Percentiles rank a stretch among this genome's conserved stretches.
Conservation (phyloP, 2,797 vertebrate genomes). For the Spheniscus humboldti region DNA sequence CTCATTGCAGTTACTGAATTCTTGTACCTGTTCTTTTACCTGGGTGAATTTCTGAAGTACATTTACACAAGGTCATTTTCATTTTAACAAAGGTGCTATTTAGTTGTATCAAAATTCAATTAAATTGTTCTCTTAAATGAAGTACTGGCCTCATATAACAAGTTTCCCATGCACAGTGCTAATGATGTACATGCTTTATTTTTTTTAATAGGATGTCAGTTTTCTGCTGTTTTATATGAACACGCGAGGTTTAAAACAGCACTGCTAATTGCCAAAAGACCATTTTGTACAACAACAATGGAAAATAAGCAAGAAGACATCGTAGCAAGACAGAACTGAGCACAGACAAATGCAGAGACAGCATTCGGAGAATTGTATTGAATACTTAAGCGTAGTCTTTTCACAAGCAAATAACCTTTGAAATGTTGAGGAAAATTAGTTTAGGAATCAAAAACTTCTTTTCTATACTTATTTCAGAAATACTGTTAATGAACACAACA, state of each 20-base stretch:
- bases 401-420: not conserved
- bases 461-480: not conserved
- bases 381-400: not conserved
- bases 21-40: constrained; percentile 2
- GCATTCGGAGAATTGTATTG: not conserved
- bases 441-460: constrained; percentile 1
- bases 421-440: constrained; percentile 6
- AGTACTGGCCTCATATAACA: not conserved
- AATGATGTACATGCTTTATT: not conserved
- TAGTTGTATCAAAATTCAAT: constrained; percentile 35
- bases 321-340: not conserved
- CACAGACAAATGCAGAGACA: not conserved
- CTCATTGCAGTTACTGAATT: not conserved
- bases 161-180: not conserved
- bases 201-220: not conserved
- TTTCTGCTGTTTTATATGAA: not conserved
- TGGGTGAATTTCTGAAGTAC: constrained; percentile 10
- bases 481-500: not conserved
- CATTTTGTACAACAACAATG: not conserved
- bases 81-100: constrained; percentile 16
- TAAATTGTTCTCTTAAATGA: constrained; percentile 38
- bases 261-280: constrained; percentile 41
- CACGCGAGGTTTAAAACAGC: not conserved
- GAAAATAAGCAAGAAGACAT: constrained; percentile 39
- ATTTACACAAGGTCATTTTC: constrained; percentile 35